A percentile compares a stretch with the other conserved stretches of the same genome.
Conservation (phyloP, 2,113 vertebrate genomes). For the Entelurus aequoreus region DNA sequence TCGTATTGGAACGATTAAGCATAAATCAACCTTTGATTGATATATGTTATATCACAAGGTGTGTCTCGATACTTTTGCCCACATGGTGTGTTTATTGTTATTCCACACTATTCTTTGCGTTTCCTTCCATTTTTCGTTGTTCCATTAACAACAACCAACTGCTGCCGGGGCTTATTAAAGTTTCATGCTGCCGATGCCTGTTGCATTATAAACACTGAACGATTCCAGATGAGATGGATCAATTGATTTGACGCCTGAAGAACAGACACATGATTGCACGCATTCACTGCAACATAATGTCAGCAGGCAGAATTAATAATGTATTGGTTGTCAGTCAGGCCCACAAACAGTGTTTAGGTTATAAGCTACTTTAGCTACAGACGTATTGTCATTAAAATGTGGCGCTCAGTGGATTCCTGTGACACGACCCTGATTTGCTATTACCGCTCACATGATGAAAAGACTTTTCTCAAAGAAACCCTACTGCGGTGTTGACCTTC, state of each 20-base stretch:
- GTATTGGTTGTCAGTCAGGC: neutral
- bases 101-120: slow-evolving; percentile 3
- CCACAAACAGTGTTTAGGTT: neutral
- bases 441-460: slow-evolving; percentile 27
- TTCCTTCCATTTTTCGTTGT: slow-evolving; percentile 1
- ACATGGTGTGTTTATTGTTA: slow-evolving; percentile 1
- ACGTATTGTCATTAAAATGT: neutral
- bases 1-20: neutral
- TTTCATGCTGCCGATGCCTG: slow-evolving; percentile 39
- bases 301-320: neutral
- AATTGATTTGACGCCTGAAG: slow-evolving; percentile 6
- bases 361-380: neutral
- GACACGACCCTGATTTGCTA: neutral
- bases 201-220: slow-evolving; percentile 24
- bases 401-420: neutral
- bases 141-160: slow-evolving; percentile 5
- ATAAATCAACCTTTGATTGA: neutral
- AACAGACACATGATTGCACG: slow-evolving; percentile 10
- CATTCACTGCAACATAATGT: neutral
- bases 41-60: neutral
- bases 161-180: slow-evolving; percentile 43
- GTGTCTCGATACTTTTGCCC: neutral
- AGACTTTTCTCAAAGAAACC: slow-evolving; percentile 30
- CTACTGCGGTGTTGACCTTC: slow-evolving; percentile 46
- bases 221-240: slow-evolving; percentile 20